Percentiles rank a stretch among this genome's conserved stretches.
phyloP scores from a whole-genome alignment of 2,113 vertebrate genomes.

The Raja brachyura region DNA sequence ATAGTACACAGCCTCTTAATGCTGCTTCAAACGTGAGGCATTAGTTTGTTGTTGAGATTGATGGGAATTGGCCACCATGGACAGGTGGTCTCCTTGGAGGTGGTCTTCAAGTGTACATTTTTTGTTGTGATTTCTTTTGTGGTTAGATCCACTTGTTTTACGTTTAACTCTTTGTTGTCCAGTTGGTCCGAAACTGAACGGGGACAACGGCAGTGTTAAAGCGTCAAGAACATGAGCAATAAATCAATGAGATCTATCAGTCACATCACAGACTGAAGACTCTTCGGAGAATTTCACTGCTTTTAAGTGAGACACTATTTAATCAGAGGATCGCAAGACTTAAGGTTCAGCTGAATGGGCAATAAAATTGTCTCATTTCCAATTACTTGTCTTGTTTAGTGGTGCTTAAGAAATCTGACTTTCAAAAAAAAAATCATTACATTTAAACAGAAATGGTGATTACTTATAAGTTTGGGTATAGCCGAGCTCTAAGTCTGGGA shows the following conservation, averaged over 20 bases:
- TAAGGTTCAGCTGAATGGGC: slow-evolving; percentile 15
- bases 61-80: slow-evolving; percentile 14
- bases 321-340: background rate
- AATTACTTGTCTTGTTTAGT: background rate
- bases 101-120: slow-evolving; percentile 31
- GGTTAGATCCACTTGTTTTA: background rate
- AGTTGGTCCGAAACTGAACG: background rate
- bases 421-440: background rate
- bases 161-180: slow-evolving; percentile 15
- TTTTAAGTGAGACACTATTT: background rate
- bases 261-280: background rate
- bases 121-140: background rate
- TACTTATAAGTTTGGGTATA: background rate
- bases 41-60: slow-evolving; percentile 34
- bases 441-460: background rate
- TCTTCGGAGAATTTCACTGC: background rate
- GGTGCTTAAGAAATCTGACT: slow-evolving; percentile 4
- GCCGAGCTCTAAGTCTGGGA: background rate
- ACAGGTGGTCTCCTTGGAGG: slow-evolving; percentile 34
- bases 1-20: slow-evolving; percentile 32
- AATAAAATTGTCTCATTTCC: slow-evolving; percentile 1
- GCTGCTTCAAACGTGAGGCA: slow-evolving; percentile 31
- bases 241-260: background rate
- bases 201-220: background rate
- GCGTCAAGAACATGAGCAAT: background rate